These are phyloP conservation scores for Clivina fossor DNA, from an alignment of 2,888 invertebrate species.

Conservation along the genomic window DNA sequence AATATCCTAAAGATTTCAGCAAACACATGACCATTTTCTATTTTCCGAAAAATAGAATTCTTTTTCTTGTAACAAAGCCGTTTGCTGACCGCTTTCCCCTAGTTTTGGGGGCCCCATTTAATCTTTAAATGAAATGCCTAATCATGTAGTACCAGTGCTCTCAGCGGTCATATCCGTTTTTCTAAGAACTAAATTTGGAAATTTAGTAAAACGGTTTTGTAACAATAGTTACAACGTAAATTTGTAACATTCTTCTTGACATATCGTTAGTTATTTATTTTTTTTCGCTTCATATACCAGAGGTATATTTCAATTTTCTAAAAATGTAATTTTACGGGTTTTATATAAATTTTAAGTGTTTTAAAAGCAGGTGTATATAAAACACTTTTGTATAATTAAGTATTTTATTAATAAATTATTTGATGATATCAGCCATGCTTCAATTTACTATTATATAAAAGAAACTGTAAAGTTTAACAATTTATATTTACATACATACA, in stretches of 20 bases:
- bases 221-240: constrained; percentile 15
- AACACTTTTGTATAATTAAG: too few species aligned
- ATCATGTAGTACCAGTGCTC: too few species aligned
- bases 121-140: constrained; percentile 31
- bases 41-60: constrained; percentile 17
- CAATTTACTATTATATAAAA: too few species aligned
- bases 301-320: too few species aligned
- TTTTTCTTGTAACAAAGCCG: constrained; percentile 21
- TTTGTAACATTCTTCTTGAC: constrained; percentile 18
- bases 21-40: constrained; percentile 30
- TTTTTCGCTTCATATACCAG: too few species aligned
- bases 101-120: constrained; percentile 16
- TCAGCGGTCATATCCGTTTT: constrained; percentile 33
- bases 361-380: too few species aligned
- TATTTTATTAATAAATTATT: not conserved
- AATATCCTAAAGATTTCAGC: constrained; percentile 31
- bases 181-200: constrained; percentile 19
- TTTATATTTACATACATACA: too few species aligned
- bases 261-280: too few species aligned
- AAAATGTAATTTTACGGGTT: too few species aligned
- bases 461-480: too few species aligned
- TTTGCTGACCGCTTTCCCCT: constrained; percentile 23
- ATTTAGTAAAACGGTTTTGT: constrained; percentile 15
- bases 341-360: too few species aligned
- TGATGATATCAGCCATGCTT: too few species aligned